Base-by-base conservation (phyloP, 2,113 vertebrate species). In the Lepisosteus oculatus region DNA sequence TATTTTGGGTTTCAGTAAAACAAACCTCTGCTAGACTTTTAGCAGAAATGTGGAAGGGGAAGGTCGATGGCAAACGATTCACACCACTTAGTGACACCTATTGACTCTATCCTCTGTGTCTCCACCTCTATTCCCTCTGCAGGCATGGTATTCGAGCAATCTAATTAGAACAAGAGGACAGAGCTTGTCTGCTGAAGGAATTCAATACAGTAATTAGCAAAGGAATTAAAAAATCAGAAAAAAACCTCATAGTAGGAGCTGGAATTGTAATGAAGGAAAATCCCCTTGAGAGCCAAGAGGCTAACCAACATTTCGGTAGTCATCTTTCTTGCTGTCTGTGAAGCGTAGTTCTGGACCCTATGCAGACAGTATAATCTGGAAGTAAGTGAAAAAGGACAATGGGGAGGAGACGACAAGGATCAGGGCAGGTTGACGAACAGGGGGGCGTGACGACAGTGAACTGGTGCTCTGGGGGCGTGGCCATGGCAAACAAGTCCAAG, bases 121-220 rank as follows among this genome's bases (percentile, higher is more conserved):
- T 29, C 17, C 17, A 29, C 17, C 17, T 29, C 17, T 29, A 29
- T 29, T 29, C 17, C 17, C 17, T 29, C 17, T 29, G 17, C 17
- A 29, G 17, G 17, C 17, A 29, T 29, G 55, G 47, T 15, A 68
- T 13, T 55, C 8, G 42, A 17, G 17, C 55, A 41, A n/a, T 41
- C 54, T 55, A 68, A 68, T 68, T 68, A 68, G 41, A 45, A 56
- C 6, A 44, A 29, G 41, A 6, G 8, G 67, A 68, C n/a, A 68
- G 47, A 6, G 47, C 47, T 51, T 51, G 47, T 9, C 47, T 68
- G 14, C 67, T 41, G 43, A 13, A 44, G 64, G 64, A 66, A 66
- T 66, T 66, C 43, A 68, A 42, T 68, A 45, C 6, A 68, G 67
- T 68, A 55, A 68, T 68, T 55, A 68, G 67, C 67, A 68, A 41